Conservation (phyloP, 2,797 vertebrate species). For the Mus caroli region DNA sequence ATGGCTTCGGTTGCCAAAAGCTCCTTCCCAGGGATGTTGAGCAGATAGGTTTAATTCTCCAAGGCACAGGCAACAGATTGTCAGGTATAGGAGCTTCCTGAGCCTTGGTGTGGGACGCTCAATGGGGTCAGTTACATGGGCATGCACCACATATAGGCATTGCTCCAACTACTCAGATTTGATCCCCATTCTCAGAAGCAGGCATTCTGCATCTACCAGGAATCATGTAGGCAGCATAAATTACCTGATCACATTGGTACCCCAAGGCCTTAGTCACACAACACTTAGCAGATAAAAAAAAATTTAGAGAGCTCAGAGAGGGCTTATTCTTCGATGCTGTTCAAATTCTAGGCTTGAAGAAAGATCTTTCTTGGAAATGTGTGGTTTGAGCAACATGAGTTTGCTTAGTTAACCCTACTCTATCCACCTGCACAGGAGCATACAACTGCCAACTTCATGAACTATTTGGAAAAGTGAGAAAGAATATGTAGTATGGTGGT, state of each 20-base stretch:
- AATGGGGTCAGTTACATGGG: neutral
- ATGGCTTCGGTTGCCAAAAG: neutral
- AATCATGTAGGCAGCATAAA: neutral
- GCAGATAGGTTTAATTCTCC: neutral
- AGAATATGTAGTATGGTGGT: neutral
- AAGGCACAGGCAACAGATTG: neutral
- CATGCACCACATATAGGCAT: neutral
- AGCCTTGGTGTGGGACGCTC: neutral
- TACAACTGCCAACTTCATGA: neutral
- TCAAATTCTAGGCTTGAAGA: neutral
- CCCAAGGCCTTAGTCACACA: neutral
- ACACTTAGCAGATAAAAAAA: neutral
- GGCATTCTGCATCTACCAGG: neutral
- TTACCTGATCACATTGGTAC: conserved; percentile 8
- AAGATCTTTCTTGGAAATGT: neutral
- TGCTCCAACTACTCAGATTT: neutral
- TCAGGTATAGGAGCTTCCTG: neutral
- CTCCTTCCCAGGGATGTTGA: neutral
- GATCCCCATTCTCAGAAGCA: neutral
- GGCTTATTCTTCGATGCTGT: neutral
- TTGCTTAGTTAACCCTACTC: neutral
- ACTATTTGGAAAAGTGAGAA: neutral
- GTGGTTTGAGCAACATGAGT: neutral
- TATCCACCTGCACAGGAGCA: neutral
- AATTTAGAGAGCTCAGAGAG: neutral